Evolutionary conservation across 2,797 vertebrate genomes (phyloP), one percentile per base, ranked within the genome.

Genomic region (Helarctos malayanus): DNA sequence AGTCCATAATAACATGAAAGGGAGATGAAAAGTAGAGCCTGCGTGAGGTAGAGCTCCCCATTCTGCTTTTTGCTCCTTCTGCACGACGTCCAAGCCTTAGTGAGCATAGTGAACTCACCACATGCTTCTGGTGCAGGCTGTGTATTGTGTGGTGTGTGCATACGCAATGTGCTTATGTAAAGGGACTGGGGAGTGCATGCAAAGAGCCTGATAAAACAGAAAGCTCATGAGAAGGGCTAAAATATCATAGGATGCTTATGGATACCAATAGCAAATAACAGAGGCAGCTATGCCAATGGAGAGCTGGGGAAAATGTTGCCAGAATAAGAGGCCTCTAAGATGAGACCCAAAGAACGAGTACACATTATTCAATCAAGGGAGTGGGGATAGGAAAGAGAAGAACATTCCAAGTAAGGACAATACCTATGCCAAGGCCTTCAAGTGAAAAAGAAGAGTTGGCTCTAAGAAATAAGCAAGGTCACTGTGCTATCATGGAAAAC

Each of bases 311-410:
- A n/a, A 38, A 29, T 25, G 23, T 19, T 29, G 8, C 16, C 23
- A 35, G 82, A 76, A 27, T 38, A 38, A 69, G 54, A 15, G 13
- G 4, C 13, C 56, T 23, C 47, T 35, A 69, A 29, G 12, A 52
- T 56, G 56, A 91, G 19, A 35, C 19, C 4, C 1, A 21, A 25
- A 73, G 47, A 38, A 71, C 14, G 19, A 49, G 35, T 12, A 23
- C 19, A 49, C 6, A 2, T 49, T 54, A 45, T 63, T 82, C 56
- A 59, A 13, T 15, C 1, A 76, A 85, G 59, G 10, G 4, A 32
- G n/a, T 7, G 3, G 32, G 13, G 16, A 14, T 5, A 3, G 45
- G 32, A 16, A 65, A 35, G 8, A 35, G 6, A 8, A 0, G 3
- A 45, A 18, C 5, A 41, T 32, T 61, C 38, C n/a, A 32, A 16